Base-by-base conservation (phyloP, 2,888 invertebrate species). In the Drosophila maculinotata region DNA sequence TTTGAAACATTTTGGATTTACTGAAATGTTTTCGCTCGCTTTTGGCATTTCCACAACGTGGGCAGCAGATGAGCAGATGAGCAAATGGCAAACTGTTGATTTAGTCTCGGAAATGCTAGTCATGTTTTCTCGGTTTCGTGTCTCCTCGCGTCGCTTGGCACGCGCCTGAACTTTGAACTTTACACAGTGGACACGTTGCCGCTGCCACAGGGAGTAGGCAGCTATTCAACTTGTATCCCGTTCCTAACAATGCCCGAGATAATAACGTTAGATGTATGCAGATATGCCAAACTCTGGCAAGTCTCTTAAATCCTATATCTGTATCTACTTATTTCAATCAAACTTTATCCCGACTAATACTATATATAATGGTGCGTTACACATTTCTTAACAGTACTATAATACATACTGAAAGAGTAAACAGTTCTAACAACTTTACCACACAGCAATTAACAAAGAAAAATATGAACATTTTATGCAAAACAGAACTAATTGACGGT, bases 51-150 rank as follows among this genome's bases (percentile, higher is more conserved):
- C 25, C 58, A 52, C 44, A 41, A 35, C 44, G 54, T 36, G 31
- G 42, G 48, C 47, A 28, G 49, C 14, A 48, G 48, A 35, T 41
- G 60, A 58, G 45, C 58, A 65, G 70, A 73, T 41, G 60, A 58
- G 45, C 58, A 65, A 71, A 73, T 72, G 87, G 71, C 81, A 82
- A 84, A 72, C 87, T 87, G 87, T 84, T 87, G 81, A 87, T 81
- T 72, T 67, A 57, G 65, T 36, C 38, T 65, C 49, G 59, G 42
- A 74, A 69, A 76, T 80, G 80, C 62, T 77, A 71, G 77, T 77
- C 77, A 76, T 76, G 63, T 63, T 17, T 6, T 45, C 30, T 67
- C 31, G n/a, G 44, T 33, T 38, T 45, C 51, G 36, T 56, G 31
- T 69, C 14, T 10, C 30, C 1, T 3, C 45, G 41, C 52, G 25